A percentile compares a stretch with the other conserved stretches of the same genome.
phyloP scores from a whole-genome alignment of 2,797 vertebrate species.

The Myotis findleyi region DNA sequence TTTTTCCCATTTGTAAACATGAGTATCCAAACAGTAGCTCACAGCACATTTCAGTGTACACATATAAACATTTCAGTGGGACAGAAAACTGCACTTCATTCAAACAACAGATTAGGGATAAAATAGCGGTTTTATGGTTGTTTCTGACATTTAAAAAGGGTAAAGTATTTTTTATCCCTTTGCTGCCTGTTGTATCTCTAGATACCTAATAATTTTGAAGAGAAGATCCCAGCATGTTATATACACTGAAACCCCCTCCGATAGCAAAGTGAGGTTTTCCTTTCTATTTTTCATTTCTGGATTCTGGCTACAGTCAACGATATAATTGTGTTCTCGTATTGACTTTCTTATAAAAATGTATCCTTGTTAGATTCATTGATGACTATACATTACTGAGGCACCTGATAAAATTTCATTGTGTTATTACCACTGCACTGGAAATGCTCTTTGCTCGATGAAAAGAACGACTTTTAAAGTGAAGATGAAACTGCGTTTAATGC shows the following conservation, averaged over 20 bases:
- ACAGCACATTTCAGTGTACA: slow-evolving; percentile 52
- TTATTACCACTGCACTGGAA: slow-evolving; percentile 57
- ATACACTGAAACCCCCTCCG: slow-evolving; percentile 48
- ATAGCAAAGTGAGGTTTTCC: slow-evolving; percentile 73
- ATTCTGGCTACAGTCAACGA: slow-evolving; percentile 77
- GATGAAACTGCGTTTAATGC: slow-evolving; percentile 45
- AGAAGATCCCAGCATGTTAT: slow-evolving; percentile 57
- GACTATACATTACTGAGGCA: slow-evolving; percentile 76
- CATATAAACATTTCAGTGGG: slow-evolving; percentile 70
- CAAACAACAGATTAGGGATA: slow-evolving; percentile 69
- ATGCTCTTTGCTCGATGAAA: slow-evolving; percentile 57
- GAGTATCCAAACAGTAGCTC: slow-evolving; percentile 55
- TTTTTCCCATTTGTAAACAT: slow-evolving; percentile 43
- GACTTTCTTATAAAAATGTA: slow-evolving; percentile 81
- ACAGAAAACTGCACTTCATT: slow-evolving; percentile 78
- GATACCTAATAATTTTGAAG: slow-evolving; percentile 78
- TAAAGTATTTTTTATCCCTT: slow-evolving; percentile 77
- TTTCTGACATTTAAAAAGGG: slow-evolving; percentile 78
- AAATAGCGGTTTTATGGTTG: slow-evolving; percentile 75
- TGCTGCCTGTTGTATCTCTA: slow-evolving; percentile 66
- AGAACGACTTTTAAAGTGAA: slow-evolving; percentile 41
- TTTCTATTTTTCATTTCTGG: slow-evolving; percentile 83
- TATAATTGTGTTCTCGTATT: slow-evolving; percentile 79
- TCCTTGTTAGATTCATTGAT: slow-evolving; percentile 81
- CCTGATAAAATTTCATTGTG: slow-evolving; percentile 73